Percentiles rank a stretch among this genome's conserved stretches.
phyloP scores from a whole-genome alignment of 1,140 invertebrate genomes.

The Centruroides vittatus region DNA sequence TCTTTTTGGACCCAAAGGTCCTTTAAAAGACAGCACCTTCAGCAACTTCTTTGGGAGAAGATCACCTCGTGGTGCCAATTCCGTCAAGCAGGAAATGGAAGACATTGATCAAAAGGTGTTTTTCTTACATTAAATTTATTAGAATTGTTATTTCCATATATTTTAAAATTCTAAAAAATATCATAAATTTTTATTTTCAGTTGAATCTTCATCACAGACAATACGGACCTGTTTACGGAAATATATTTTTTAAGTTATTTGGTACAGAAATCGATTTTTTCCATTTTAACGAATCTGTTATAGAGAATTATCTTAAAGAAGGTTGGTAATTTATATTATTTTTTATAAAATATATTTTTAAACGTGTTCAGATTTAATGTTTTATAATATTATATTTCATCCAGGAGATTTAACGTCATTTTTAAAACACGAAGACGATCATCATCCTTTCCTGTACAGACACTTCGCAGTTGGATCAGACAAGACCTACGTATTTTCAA shows the following conservation, averaged over 20 bases:
- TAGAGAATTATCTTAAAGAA: slow-evolving; percentile 9
- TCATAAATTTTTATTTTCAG: slow-evolving; percentile 1
- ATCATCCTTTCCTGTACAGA: too few species aligned
- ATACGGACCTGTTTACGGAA: slow-evolving; percentile 2
- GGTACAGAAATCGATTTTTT: slow-evolving; percentile 3
- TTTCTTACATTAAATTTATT: background rate
- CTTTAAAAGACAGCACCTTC: slow-evolving; percentile 4
- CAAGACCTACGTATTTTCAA: slow-evolving; percentile 8
- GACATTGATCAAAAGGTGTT: slow-evolving; percentile 12
- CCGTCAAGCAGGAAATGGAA: slow-evolving; percentile 10
- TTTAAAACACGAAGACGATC: too few species aligned
- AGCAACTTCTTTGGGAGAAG: slow-evolving; percentile 12
- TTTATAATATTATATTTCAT: too few species aligned
- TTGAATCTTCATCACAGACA: slow-evolving; percentile 4
- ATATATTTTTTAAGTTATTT: slow-evolving; percentile 8
- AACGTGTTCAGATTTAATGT: too few species aligned
- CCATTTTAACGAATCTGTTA: slow-evolving; percentile 9
- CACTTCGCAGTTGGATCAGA: slow-evolving; percentile 3
- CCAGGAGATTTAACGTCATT: too few species aligned
- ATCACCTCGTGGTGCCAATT: slow-evolving; percentile 1
- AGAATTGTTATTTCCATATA: too few species aligned
- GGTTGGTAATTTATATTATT: background rate
- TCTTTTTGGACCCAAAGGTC: slow-evolving; percentile 12
- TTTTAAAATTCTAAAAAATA: too few species aligned
- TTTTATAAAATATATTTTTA: too few species aligned